Percentiles rank a stretch among this genome's conserved stretches.
Evolutionary conservation across 2,888 invertebrate genomes (phyloP).

Genomic region (Drosophila mettleri): DNA sequence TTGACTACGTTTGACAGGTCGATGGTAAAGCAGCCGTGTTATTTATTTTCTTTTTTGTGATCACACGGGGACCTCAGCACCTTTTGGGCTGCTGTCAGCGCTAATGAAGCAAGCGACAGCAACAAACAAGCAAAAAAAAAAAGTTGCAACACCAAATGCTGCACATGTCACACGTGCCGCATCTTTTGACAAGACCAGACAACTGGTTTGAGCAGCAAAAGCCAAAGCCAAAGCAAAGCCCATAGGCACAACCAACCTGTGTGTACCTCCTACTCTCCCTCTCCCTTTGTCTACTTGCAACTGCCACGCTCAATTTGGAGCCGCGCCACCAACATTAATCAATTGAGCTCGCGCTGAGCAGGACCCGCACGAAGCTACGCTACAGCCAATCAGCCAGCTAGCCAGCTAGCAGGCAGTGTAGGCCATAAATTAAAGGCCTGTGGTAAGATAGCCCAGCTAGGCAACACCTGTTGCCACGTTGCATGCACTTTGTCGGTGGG

Average conservation of each 20-base stretch:
- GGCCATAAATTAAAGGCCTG: constrained; percentile 60
- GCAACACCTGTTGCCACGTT: constrained; percentile 68
- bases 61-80: constrained; percentile 35
- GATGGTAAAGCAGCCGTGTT: constrained; percentile 25
- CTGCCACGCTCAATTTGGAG: constrained; percentile 36
- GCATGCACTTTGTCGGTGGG: constrained; percentile 44
- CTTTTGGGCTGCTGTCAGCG: constrained; percentile 67
- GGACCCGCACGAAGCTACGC: constrained; percentile 29
- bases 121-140: constrained; percentile 12
- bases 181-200: constrained; percentile 44
- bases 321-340: constrained; percentile 66
- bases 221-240: constrained; percentile 14
- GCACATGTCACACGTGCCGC: constrained; percentile 63
- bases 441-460: constrained; percentile 8
- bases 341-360: constrained; percentile 53
- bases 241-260: neutral
- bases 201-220: constrained; percentile 35
- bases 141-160: constrained; percentile 33
- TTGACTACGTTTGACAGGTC: constrained; percentile 35
- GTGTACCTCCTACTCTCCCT: neutral
- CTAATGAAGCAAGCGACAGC: constrained; percentile 62
- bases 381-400: constrained; percentile 6
- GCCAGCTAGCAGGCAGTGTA: neutral
- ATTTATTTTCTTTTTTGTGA: constrained; percentile 24
- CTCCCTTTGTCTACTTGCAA: neutral